Evolutionary conservation across 2,113 vertebrate genomes (phyloP), one percentile per base, ranked within the genome.

Genomic region (Chionomys nivalis): DNA sequence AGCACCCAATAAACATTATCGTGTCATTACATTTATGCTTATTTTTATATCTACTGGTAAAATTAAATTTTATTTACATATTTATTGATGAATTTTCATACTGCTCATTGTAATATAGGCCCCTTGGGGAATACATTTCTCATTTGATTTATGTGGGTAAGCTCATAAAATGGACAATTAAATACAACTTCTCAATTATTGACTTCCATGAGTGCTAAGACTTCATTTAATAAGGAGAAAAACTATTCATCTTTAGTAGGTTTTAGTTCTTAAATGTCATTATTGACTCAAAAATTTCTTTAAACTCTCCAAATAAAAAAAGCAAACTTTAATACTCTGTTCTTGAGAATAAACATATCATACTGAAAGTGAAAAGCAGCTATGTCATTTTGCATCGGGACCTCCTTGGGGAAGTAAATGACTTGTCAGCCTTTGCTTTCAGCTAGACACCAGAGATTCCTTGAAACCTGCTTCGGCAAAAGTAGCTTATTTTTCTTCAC

Each of bases 331-430:
- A 88, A 83, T 58, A 91, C 10, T 44, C 33, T 5, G 68, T 94
- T 96, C 85, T 93, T 88, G n/a, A 94, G 42, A 92, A 72, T 92
- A 96, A 90, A 93, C 52, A 83, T 63, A 44, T 44, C 55, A 39
- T 58, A 90, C 36, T 94, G 52, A 76, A 95, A 90, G 81, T 88
- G 81, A 36, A 82, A 91, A 76, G 65, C 33, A 87, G 19, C 81
- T 63, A 89, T 66, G 88, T 92, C 70, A 7, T 93, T 72, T 95
- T 93, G 85, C n/a, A 42, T 76, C 82, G 68, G 89, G 70, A 89
- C 49, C 6, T 86, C 93, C 49, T 94, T 94, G 33, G n/a, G n/a
- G 39, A 96, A 91, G 86, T 77, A 76, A 33, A 76, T 96, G 75
- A 58, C 65, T 94, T 90, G 24, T 26, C 24, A 36, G 33, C 36